Base-by-base conservation (phyloP, 2,113 vertebrate genomes). In the Choloepus hoffmanni region DNA sequence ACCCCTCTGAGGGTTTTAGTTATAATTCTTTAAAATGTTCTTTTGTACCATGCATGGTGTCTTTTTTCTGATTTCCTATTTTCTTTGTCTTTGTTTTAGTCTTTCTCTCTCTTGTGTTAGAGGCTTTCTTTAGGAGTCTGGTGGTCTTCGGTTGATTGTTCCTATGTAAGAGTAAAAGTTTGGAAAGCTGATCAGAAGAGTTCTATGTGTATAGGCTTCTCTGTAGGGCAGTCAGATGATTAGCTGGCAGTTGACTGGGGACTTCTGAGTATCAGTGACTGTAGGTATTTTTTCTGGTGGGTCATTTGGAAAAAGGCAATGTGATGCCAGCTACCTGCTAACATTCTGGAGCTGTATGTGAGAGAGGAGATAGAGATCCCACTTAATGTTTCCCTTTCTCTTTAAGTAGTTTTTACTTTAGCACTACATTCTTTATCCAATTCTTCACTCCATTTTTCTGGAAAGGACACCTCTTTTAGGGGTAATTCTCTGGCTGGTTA, bases 11-110 rank as follows among this genome's bases (percentile, higher is more conserved):
- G 14, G 18, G 5, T 92, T 74, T 96, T 92, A 79, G 65, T 92
- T 84, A 43, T 72, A 91, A 82, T 92, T 85, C 13, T 94, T 92
- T 87, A n/a, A 92, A 87, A 53, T 91, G n/a, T 76, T 83, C 26
- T 83, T 76, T 92, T 43, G 33, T 76, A n/a, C 28, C 43, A 18
- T 60, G 43, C 18, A 30, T 33, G 36, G 1, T 68, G 19, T 62
- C 21, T 73, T 45, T 73, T 86, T 79, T 79, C 63, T 12, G 73
- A 68, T 68, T 88, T 65, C 9, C 23, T 88, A 0, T 92, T 77
- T 92, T 77, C 60, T 76, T 72, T 90, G 16, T 58, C 30, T 94
- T 65, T 74, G 36, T 50, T 84, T 92, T 92, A 53, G 43, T 76
- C 4, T 58, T 30, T 83, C 43, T 72, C 15, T 89, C 70, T 21